Evolutionary conservation across 2,888 invertebrate species (phyloP).

Genomic region (Teinopalpus imperialis): DNA sequence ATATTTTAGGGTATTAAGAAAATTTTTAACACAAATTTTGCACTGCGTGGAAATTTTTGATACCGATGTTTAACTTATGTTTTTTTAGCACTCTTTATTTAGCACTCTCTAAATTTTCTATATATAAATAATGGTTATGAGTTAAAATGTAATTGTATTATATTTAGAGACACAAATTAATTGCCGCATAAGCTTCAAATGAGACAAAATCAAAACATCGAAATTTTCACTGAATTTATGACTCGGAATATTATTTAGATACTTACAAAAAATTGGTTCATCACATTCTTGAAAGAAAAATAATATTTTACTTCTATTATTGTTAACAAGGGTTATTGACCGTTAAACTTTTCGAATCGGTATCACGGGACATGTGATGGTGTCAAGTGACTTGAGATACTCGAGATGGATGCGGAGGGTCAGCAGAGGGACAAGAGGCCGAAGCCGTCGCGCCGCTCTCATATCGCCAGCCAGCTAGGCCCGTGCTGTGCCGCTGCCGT

Average conservation of each 20-base stretch:
- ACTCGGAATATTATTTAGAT: conserved; percentile 34
- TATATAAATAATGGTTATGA: too few species aligned
- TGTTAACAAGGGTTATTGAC: conserved; percentile 34
- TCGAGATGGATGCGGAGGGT: conserved; percentile 66
- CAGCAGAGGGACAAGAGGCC: conserved; percentile 63
- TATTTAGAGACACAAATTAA: too few species aligned
- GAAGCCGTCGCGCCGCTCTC: conserved; percentile 44
- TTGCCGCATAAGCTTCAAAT: too few species aligned
- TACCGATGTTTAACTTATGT: too few species aligned
- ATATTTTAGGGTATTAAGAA: too few species aligned
- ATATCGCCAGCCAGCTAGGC: conserved; percentile 40
- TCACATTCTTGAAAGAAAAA: conserved; percentile 43
- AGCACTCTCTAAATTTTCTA: too few species aligned
- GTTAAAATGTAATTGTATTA: too few species aligned
- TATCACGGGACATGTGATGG: conserved; percentile 38
- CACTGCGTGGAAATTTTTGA: too few species aligned
- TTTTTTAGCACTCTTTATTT: too few species aligned
- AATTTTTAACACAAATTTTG: not conserved
- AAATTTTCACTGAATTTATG: too few species aligned
- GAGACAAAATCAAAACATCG: too few species aligned
- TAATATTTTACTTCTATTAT: conserved; percentile 36
- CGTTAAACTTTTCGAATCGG: conserved; percentile 26
- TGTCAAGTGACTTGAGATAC: conserved; percentile 67
- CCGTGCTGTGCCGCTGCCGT: conserved; percentile 35
- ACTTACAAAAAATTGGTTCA: conserved; percentile 59